Conservation (phyloP, 2,113 vertebrate genomes). For the Cichladusa arquata region DNA sequence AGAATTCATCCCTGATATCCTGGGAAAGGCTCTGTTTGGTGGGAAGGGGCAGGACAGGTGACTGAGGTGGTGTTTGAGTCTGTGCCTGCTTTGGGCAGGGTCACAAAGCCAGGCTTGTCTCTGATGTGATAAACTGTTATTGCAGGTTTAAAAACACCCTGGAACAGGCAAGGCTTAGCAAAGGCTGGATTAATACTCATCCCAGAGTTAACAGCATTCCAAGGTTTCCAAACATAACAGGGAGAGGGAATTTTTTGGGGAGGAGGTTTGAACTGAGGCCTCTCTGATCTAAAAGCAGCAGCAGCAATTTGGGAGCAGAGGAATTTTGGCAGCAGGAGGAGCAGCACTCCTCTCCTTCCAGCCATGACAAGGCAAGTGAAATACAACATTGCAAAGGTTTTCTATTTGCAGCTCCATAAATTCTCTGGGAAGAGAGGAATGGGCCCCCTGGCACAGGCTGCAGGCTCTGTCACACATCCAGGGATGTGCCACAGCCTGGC, state of each 20-base stretch:
- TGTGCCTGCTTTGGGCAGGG: neutral
- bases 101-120: neutral
- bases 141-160: neutral
- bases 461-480: neutral
- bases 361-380: neutral
- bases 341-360: neutral
- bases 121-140: neutral
- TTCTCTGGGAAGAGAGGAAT: neutral
- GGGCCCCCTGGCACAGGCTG: neutral
- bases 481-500: neutral
- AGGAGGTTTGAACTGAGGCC: neutral
- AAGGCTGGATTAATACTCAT: neutral
- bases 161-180: neutral
- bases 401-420: neutral
- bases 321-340: conserved; percentile 26
- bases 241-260: neutral
- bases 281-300: conserved; percentile 23
- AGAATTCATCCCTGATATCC: neutral
- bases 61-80: neutral
- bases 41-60: neutral
- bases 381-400: neutral
- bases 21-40: rapidly evolving
- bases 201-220: neutral
- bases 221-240: neutral
- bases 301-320: neutral